Conservation (phyloP, 2,113 vertebrate genomes). For the Lanius ludovicianus region DNA sequence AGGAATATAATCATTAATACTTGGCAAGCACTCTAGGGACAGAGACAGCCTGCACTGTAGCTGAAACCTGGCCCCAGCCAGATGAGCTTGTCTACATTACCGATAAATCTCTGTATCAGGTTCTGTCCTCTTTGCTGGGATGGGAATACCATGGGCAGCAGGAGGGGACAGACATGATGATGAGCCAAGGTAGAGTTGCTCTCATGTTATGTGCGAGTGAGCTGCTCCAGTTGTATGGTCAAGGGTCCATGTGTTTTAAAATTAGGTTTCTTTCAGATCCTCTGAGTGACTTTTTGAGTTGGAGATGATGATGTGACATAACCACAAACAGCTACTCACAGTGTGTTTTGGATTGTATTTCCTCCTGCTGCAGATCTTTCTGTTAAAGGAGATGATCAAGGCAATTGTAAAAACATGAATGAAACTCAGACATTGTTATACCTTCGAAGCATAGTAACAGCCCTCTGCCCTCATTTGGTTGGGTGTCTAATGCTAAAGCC, state of each 20-base stretch:
- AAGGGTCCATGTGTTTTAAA: background rate
- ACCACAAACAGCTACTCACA: slow-evolving; percentile 43
- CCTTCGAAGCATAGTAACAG: background rate
- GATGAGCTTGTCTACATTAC: background rate
- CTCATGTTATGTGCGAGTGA: background rate
- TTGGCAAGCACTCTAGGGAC: background rate
- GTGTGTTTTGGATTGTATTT: slow-evolving; percentile 1
- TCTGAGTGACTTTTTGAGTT: background rate
- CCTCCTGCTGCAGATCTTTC: background rate
- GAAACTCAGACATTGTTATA: background rate
- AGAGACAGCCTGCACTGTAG: background rate
- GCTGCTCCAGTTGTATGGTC: background rate
- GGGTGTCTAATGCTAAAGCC: background rate
- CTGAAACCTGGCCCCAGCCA: background rate
- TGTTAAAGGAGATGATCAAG: background rate
- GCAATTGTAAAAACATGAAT: background rate
- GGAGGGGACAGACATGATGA: background rate
- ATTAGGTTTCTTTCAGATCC: background rate
- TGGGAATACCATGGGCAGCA: background rate
- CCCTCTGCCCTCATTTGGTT: background rate
- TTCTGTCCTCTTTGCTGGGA: background rate
- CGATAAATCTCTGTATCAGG: background rate
- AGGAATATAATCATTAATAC: background rate
- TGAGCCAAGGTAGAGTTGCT: background rate
- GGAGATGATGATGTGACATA: slow-evolving; percentile 39